Percentiles rank a stretch among this genome's conserved stretches.
These are phyloP conservation scores for Akabosia matsudoensis DNA, from an alignment of 1,140 invertebrate genomes.

Conservation along the genomic window DNA sequence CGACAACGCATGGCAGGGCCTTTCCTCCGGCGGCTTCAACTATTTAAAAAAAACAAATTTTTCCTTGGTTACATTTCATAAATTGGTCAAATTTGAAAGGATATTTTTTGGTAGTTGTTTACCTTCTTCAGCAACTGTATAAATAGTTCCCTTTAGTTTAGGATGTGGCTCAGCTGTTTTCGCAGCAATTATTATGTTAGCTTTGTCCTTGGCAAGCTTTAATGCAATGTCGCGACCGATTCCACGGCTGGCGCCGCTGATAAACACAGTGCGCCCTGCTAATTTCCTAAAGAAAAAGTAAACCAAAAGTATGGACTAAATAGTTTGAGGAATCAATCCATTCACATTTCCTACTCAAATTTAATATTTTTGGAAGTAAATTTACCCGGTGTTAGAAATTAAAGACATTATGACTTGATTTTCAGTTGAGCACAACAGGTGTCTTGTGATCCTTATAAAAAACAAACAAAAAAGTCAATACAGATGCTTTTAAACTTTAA, in stretches of 20 bases:
- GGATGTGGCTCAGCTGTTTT: constrained; percentile 96
- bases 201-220: constrained; percentile 89
- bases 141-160: constrained; percentile 97
- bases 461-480: too few species aligned
- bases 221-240: constrained; percentile 96
- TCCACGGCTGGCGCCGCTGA: constrained; percentile 93
- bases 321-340: background rate
- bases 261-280: constrained; percentile 86
- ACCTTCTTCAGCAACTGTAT: constrained; percentile 93
- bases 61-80: constrained; percentile 7
- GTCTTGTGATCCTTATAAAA: too few species aligned
- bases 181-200: constrained; percentile 90
- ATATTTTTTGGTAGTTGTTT: too few species aligned
- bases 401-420: background rate
- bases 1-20: constrained; percentile 87
- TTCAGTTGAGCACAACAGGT: too few species aligned
- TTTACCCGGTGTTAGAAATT: constrained; percentile 33
- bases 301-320: background rate
- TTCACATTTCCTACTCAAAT: too few species aligned
- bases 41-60: constrained; percentile 52
- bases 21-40: constrained; percentile 88
- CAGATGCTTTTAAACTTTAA: too few species aligned
- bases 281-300: constrained; percentile 76
- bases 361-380: too few species aligned
- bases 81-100: constrained; percentile 31